Conservation (phyloP, 2,888 invertebrate species). For the Nudaria mundana region DNA sequence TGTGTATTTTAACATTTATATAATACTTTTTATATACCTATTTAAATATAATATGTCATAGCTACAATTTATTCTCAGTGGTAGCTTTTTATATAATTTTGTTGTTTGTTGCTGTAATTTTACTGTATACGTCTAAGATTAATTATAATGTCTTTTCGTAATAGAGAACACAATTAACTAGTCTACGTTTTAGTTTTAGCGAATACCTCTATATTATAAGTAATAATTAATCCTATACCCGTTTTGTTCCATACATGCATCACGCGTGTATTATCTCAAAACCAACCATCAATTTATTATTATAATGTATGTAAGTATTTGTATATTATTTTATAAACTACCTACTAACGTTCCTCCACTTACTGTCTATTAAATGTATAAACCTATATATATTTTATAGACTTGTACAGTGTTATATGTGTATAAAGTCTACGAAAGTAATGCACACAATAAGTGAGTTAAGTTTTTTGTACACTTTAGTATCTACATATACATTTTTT, state of each 20-base stretch:
- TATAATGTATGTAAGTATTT: too few relatives aligned
- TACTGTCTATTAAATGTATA: not conserved
- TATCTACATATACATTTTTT: constrained; percentile 17
- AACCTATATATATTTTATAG: not conserved
- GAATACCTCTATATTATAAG: constrained; percentile 62
- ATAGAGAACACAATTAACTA: constrained; percentile 69
- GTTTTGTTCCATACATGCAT: constrained; percentile 16
- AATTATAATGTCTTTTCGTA: constrained; percentile 29
- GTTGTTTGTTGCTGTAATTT: constrained; percentile 51
- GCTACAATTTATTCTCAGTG: constrained; percentile 36
- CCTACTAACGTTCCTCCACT: constrained; percentile 4
- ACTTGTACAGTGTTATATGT: constrained; percentile 3
- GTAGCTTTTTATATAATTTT: constrained; percentile 44
- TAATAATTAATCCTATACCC: constrained; percentile 16
- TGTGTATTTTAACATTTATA: constrained; percentile 8
- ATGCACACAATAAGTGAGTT: constrained; percentile 14
- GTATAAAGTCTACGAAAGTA: constrained; percentile 4
- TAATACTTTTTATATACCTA: constrained; percentile 4
- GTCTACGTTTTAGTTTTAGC: constrained; percentile 59
- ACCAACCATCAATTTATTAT: too few relatives aligned
- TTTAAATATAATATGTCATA: constrained; percentile 13
- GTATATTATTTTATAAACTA: constrained; percentile 8
- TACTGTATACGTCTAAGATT: constrained; percentile 30
- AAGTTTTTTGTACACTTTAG: constrained; percentile 14
- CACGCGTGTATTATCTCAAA: constrained; percentile 1